Evolutionary conservation across 2,113 vertebrate species (phyloP).

Genomic region (Psilopsiagon aurifrons): DNA sequence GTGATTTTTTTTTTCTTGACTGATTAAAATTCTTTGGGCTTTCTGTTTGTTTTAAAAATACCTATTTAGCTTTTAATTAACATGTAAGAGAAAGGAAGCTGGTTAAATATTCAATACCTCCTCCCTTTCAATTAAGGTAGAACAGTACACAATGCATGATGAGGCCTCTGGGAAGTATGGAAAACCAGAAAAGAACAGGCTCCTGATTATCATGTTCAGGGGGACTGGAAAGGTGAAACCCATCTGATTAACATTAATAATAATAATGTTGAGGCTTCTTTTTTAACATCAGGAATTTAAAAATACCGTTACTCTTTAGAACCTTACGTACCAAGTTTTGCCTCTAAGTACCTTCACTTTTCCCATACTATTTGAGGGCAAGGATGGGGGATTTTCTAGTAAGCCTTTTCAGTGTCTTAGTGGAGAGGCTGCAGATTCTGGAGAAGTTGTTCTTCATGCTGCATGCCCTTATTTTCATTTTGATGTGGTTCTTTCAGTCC

Average conservation of each 20-base stretch:
- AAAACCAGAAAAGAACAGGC: conserved; percentile 27
- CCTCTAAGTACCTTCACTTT: neutral
- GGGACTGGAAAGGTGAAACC: conserved; percentile 36
- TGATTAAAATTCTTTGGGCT: conserved; percentile 67
- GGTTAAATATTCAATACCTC: conserved; percentile 70
- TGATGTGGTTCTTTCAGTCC: neutral
- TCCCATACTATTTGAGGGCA: neutral
- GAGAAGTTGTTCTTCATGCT: neutral
- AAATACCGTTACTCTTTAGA: neutral
- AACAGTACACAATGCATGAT: conserved; percentile 21
- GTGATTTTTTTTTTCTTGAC: conserved; percentile 57
- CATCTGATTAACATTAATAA: neutral
- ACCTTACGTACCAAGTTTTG: rapidly evolving
- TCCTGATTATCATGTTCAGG: conserved; percentile 51
- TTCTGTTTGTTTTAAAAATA: conserved; percentile 68
- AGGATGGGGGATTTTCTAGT: neutral
- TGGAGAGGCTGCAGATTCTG: neutral
- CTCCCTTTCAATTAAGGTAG: conserved; percentile 71
- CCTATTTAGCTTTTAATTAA: conserved; percentile 73
- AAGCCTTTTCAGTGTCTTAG: neutral
- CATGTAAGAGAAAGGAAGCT: conserved; percentile 61
- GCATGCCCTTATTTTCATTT: neutral
- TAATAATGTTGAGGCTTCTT: neutral
- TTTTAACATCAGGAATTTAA: neutral
- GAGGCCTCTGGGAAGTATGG: conserved; percentile 64